A percentile compares a stretch with the other conserved stretches of the same genome.
phyloP scores from a whole-genome alignment of 2,888 invertebrate genomes.

The Bedellia somnulentella region DNA sequence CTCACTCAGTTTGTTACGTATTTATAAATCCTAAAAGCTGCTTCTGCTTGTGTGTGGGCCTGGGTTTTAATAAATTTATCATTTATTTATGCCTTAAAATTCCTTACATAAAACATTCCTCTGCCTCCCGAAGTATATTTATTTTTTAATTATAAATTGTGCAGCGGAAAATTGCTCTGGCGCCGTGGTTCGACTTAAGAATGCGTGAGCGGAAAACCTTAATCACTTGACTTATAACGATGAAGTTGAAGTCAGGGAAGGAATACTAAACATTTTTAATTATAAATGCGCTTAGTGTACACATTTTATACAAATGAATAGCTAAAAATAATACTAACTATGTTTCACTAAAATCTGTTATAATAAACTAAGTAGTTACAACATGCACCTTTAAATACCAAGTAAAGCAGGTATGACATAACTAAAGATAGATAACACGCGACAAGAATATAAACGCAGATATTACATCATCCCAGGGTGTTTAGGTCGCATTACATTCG shows the following conservation, averaged over 20 bases:
- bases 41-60: background rate
- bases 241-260: constrained; percentile 19
- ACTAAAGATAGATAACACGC: no score
- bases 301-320: no score
- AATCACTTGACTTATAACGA: constrained; percentile 46
- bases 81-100: constrained; percentile 2
- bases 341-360: no score
- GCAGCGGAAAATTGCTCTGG: constrained; percentile 30
- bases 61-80: constrained; percentile 1
- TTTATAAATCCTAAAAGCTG: constrained; percentile 1
- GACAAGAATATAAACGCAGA: no score
- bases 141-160: constrained; percentile 54
- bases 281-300: no score
- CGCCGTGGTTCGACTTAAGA: constrained; percentile 24
- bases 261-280: constrained; percentile 45
- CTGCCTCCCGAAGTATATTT: constrained; percentile 28
- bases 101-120: constrained; percentile 23
- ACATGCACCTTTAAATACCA: no score
- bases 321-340: no score
- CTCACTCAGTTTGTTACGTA: background rate
- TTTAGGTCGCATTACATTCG: constrained; percentile 50
- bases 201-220: constrained; percentile 46
- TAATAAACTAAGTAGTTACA: no score
- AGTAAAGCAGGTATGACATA: no score
- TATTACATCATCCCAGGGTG: constrained; percentile 21